Percentiles rank a stretch among this genome's conserved stretches.
phyloP scores from a whole-genome alignment of 2,113 vertebrate genomes.

The Gyps fulvus region DNA sequence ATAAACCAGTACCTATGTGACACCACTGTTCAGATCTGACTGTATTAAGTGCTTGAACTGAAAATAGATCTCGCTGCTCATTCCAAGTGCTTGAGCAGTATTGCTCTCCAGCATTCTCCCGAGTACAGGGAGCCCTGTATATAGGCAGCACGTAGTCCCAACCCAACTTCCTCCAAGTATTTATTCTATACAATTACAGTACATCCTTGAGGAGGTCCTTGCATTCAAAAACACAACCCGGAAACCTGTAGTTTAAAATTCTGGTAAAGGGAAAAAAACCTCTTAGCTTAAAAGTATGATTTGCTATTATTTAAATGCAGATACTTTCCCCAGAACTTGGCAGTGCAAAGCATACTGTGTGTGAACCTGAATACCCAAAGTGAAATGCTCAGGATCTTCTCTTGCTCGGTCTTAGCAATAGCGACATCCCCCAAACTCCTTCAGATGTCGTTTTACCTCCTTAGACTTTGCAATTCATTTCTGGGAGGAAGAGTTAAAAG shows the following conservation, averaged over 20 bases:
- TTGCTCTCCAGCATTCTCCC: not conserved
- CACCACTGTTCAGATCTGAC: accelerated
- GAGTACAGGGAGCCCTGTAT: not conserved
- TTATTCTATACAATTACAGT: not conserved
- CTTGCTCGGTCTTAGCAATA: not conserved
- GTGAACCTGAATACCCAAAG: not conserved
- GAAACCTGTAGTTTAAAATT: not conserved
- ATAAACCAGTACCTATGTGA: not conserved
- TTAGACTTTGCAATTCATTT: not conserved
- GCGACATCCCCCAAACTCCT: not conserved
- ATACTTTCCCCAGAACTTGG: not conserved
- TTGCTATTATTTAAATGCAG: not conserved
- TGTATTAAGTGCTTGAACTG: not conserved
- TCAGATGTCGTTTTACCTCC: not conserved
- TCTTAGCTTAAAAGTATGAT: not conserved
- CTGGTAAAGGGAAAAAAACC: not conserved
- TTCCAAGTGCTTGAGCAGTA: not conserved
- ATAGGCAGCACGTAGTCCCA: not conserved
- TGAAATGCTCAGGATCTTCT: not conserved
- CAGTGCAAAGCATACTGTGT: not conserved
- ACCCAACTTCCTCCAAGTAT: not conserved
- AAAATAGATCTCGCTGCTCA: accelerated
- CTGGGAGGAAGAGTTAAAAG: not conserved
- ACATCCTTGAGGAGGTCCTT: not conserved
- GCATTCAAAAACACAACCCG: not conserved